Evolutionary conservation across 2,797 vertebrate species (phyloP), one percentile per base, ranked within the genome.

Genomic region (Tragelaphus eurycerus): DNA sequence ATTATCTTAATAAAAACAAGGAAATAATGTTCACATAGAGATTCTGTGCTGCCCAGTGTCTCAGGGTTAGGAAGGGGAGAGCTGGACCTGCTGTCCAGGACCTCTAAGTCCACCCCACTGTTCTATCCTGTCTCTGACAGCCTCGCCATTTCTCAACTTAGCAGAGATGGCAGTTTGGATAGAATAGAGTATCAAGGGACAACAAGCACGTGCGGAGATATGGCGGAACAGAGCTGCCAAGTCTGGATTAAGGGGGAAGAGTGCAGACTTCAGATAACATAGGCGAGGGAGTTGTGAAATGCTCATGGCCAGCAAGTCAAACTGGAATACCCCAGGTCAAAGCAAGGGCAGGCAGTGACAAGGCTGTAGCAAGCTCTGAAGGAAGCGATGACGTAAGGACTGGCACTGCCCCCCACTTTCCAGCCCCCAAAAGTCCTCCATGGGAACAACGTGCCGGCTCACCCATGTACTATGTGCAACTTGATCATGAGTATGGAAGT

Each of bases 371-470:
- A 50, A 82, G n/a, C 13, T 57, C 60, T 31, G 14, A 46, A 62
- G 52, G 43, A 23, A 46, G 6, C 31, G 57, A 7, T 10, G 25
- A 57, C 19, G 15, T 38, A 52, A n/a, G 48, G 46, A 21, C 7
- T 2, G 79, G 38, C 54, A n/a, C 6, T 0, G 7, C n/a, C 34
- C n/a, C 34, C 38, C 2, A 15, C n/a, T 15, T 3, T 3, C 60
- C 17, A 17, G 12, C n/a, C 15, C 13, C 25, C 54, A 0, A n/a
- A 34, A 71, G 11, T 52, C 25, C 50, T 83, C 38, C 48, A 52
- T 11, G 9, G 15, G 71, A 89, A 86, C 31, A 86, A 76, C 13
- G 74, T 38, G 43, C 21, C 7, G 5, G 60, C 79, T 11, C 21
- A 16, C 15, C 31, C 15, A 19, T 6, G 62, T 12, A 14, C 46